A percentile compares a stretch with the other conserved stretches of the same genome.
Evolutionary conservation across 2,888 invertebrate genomes (phyloP).

Genomic region (Diploptera punctata): DNA sequence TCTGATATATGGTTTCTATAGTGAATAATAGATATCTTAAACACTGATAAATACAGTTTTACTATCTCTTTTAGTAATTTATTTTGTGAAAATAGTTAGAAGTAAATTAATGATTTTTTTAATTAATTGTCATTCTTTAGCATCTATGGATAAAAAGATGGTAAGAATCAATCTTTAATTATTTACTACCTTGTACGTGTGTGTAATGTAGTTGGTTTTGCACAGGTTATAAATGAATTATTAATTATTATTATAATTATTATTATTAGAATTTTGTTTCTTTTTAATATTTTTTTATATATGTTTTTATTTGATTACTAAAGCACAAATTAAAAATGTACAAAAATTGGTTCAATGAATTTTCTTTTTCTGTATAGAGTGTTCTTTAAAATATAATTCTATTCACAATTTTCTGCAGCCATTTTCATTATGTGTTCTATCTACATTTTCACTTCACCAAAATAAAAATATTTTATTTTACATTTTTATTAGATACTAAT

Average conservation of each 20-base stretch:
- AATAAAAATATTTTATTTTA: too few relatives aligned
- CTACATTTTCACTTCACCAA: not conserved
- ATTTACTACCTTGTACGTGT: constrained; percentile 42
- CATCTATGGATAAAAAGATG: constrained; percentile 51
- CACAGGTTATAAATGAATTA: constrained; percentile 36
- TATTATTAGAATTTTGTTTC: constrained; percentile 23
- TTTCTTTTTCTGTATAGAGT: constrained; percentile 2
- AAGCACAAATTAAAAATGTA: constrained; percentile 22
- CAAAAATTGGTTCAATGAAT: constrained; percentile 10
- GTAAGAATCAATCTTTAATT: constrained; percentile 59
- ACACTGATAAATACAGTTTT: too few relatives aligned
- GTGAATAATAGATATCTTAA: too few relatives aligned
- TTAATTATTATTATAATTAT: constrained; percentile 32
- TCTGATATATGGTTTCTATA: too few relatives aligned
- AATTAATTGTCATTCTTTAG: constrained; percentile 37
- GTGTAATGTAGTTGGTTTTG: constrained; percentile 40
- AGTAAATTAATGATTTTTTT: too few relatives aligned
- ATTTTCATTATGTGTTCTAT: constrained; percentile 19
- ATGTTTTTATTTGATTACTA: constrained; percentile 25
- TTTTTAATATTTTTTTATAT: constrained; percentile 15
- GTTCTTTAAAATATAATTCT: not conserved
- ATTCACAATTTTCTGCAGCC: constrained; percentile 7
- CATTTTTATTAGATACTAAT: too few relatives aligned
- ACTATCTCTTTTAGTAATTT: too few relatives aligned
- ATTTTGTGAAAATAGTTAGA: too few relatives aligned